Evolutionary conservation across 2,797 vertebrate species (phyloP).

Genomic region (Xyrichtys novacula): DNA sequence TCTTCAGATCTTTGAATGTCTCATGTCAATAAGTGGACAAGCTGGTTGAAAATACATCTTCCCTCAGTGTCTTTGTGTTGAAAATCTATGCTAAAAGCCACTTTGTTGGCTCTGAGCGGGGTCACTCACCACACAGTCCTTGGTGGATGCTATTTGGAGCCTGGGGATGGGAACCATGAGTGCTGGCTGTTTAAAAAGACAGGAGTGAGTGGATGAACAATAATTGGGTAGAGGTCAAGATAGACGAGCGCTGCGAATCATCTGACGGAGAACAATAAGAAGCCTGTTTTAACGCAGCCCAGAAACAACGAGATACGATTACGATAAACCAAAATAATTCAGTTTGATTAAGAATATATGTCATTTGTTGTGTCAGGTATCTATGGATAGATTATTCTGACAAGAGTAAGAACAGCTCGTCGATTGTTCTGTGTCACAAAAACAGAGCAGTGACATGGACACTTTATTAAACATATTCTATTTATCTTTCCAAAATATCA

Average conservation of each 20-base stretch:
- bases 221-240: neutral
- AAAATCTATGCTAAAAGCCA: conserved; percentile 59
- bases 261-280: neutral
- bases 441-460: no score
- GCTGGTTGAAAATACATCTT: conserved; percentile 43
- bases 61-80: conserved; percentile 28
- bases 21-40: conserved; percentile 49
- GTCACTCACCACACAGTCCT: conserved; percentile 52
- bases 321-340: no score
- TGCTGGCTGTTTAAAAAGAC: conserved; percentile 54
- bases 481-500: no score
- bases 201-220: conserved; percentile 16
- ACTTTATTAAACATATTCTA: no score
- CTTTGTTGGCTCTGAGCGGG: conserved; percentile 50
- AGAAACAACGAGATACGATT: neutral
- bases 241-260: neutral
- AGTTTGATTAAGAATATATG: no score
- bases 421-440: no score
- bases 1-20: conserved; percentile 29
- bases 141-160: conserved; percentile 68
- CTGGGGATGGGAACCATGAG: conserved; percentile 55
- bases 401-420: no score
- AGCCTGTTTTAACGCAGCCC: neutral
- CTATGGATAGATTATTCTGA: no score
- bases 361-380: no score